Evolutionary conservation across 2,113 vertebrate genomes (phyloP), one percentile per base, ranked within the genome.

Genomic region (Acrocephalus kingi): DNA sequence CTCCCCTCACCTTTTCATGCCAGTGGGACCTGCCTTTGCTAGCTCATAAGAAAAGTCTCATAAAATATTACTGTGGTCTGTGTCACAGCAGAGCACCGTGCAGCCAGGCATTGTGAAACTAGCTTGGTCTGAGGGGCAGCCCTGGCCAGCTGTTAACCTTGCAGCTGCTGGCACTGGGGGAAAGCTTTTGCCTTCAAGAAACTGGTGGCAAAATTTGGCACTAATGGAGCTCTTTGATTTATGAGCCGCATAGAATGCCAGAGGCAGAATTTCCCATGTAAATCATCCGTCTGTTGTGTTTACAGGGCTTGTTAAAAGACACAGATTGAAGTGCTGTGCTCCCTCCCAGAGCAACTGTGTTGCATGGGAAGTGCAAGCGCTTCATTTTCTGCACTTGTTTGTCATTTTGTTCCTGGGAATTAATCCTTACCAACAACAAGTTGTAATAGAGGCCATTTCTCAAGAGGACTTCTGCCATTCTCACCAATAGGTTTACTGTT

Each of bases 191-290:
- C 76, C 80, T 90, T 92, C 35, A 11, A 77, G 69, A 84, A 87
- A 17, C 55, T 86, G 52, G 49, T 84, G 52, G 48, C 69, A 89
- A 45, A 84, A 68, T 92, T 48, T 87, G 91, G 61, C 2, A 13
- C 19, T 92, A 78, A 72, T 84, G 43, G 68, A 90, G 21, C 28
- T 74, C 72, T 93, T 84, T 77, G 68, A 93, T 96, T 89, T 94
- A 74, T 83, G 77, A 71, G 25, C 13, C 43, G 17, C 13, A 11
- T 6, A 52, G 61, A 87, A 84, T 56, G 64, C 68, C 52, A 78
- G 64, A 81, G 94, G 74, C 73, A 78, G 66, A 72, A 78, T 72
- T 89, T 95, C 35, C 45, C 61, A 78, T 67, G 51, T 89, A 92
- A 90, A 93, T 84, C 55, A 86, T 59, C 48, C 5, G 35, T 84